These are phyloP conservation scores for Lutjanus campechanus DNA, from an alignment of 2,797 vertebrate genomes.

Conservation along the genomic window DNA sequence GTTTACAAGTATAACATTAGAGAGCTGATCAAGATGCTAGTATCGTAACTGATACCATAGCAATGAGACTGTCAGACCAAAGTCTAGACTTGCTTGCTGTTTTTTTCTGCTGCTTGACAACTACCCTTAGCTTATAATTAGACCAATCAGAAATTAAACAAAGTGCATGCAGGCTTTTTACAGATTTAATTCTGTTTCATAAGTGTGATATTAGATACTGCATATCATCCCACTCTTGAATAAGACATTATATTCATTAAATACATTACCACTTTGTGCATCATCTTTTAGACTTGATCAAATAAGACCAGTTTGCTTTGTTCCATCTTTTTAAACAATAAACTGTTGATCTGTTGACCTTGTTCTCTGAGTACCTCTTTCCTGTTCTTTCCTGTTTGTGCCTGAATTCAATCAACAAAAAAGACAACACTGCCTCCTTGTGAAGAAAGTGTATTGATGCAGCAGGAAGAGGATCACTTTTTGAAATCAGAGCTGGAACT, in stretches of 20 bases:
- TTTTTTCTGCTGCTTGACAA: not conserved
- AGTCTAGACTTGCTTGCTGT: no score
- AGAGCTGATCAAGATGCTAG: not conserved
- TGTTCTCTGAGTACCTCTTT: not conserved
- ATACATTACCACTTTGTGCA: not conserved
- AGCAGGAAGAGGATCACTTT: not conserved
- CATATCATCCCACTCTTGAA: not conserved
- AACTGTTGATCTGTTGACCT: not conserved
- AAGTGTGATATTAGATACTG: not conserved
- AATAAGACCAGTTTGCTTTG: constrained; percentile 1
- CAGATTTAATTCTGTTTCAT: no score
- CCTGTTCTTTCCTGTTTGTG: not conserved
- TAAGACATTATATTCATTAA: no score
- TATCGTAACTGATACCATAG: not conserved
- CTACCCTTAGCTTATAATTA: not conserved
- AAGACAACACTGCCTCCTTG: constrained; percentile 55
- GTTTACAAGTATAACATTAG: not conserved
- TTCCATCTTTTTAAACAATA: not conserved
- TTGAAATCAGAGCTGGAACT: not conserved
- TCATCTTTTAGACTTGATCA: not conserved
- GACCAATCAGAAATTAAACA: not conserved
- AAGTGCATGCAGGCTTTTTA: not conserved
- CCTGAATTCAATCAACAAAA: not conserved
- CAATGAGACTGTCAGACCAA: not conserved
- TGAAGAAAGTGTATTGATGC: constrained; percentile 16